A percentile compares a stretch with the other conserved stretches of the same genome.
Conservation (phyloP, 2,113 vertebrate genomes). For the Python bivittatus region DNA sequence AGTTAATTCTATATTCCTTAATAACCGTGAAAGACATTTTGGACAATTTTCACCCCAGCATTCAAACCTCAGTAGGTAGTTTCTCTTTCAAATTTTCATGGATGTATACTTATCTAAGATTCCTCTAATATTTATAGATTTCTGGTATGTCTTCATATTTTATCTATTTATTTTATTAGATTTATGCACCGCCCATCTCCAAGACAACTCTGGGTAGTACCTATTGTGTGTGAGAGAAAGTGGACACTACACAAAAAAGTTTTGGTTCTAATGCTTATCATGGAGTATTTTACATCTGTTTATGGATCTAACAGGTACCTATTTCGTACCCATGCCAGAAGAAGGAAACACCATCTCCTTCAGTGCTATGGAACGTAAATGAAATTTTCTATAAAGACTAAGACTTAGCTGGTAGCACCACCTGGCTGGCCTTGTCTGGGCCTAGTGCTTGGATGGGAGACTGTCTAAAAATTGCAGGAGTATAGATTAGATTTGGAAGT, state of each 20-base stretch:
- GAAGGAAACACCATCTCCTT: neutral
- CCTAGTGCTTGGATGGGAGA: too few relatives aligned
- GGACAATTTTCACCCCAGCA: neutral
- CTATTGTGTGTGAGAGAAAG: too few relatives aligned
- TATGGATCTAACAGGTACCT: neutral
- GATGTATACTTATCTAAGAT: neutral
- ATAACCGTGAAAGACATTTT: neutral
- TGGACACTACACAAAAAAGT: neutral
- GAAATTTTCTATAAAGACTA: neutral
- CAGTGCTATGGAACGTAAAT: neutral
- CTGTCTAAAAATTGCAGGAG: too few relatives aligned
- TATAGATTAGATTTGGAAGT: too few relatives aligned
- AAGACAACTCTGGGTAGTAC: too few relatives aligned
- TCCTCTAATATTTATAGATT: neutral
- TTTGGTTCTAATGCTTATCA: neutral
- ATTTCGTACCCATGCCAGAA: neutral
- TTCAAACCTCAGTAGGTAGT: neutral
- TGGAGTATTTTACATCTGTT: neutral
- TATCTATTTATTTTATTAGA: neutral
- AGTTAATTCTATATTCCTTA: neutral
- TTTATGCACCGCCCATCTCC: too few relatives aligned
- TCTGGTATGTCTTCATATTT: neutral
- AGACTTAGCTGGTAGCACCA: too few relatives aligned
- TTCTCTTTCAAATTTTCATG: neutral
- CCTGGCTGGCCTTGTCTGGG: too few relatives aligned